Conservation (phyloP, 2,113 vertebrate genomes). For the Peromyscus californicus region DNA sequence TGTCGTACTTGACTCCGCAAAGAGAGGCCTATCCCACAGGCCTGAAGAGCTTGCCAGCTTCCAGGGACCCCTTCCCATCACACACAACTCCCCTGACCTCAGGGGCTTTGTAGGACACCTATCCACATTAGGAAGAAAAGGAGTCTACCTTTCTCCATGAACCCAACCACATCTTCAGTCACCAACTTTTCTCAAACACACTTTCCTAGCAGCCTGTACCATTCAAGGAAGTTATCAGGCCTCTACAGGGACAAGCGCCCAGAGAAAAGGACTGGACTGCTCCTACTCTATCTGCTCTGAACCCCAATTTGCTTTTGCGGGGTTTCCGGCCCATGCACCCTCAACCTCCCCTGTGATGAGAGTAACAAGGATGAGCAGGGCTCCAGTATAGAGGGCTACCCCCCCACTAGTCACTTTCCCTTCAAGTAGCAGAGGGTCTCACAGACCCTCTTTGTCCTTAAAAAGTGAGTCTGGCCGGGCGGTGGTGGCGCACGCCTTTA, state of each 20-base stretch:
- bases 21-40: not conserved
- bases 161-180: not conserved
- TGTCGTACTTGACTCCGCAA: not conserved
- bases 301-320: not conserved
- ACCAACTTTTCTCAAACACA: not conserved
- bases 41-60: not conserved
- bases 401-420: not conserved
- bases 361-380: not conserved
- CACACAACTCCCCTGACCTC: not conserved
- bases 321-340: not conserved
- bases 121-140: not conserved
- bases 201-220: not conserved
- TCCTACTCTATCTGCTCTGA: not conserved
- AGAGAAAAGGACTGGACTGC: not conserved
- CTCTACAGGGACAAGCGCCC: not conserved
- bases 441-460: too few species aligned
- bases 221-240: not conserved
- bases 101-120: not conserved
- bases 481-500: too few species aligned
- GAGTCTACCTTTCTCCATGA: not conserved
- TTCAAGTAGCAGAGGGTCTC: not conserved
- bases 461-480: too few species aligned
- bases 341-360: not conserved
- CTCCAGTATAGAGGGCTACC: not conserved
- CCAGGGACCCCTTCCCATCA: not conserved